Percentiles rank a stretch among this genome's conserved stretches.
Evolutionary conservation across 2,113 vertebrate genomes (phyloP).

Genomic region (Hyla sarda): DNA sequence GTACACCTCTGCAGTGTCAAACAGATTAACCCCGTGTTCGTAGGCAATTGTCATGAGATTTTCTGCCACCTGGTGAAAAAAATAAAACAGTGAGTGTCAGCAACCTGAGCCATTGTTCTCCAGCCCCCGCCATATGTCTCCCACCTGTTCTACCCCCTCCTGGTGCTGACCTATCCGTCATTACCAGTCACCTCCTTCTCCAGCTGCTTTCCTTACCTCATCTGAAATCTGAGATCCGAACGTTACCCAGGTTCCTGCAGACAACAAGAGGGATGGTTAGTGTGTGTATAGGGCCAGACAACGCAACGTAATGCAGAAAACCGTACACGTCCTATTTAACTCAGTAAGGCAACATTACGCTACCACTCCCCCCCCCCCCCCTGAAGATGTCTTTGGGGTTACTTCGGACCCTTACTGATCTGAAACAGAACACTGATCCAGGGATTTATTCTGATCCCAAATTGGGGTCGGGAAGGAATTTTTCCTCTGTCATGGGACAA

Average conservation of each 20-base stretch:
- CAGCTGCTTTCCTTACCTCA: conserved; percentile 76
- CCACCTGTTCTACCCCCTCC: not conserved
- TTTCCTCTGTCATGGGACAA: no score
- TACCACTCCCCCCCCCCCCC: no score
- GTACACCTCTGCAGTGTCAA: conserved; percentile 72
- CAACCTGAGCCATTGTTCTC: not conserved
- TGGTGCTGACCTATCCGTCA: no score
- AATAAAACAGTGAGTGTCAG: not conserved
- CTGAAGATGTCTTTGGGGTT: no score
- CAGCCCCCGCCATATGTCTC: conserved; percentile 1
- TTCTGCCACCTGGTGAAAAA: conserved; percentile 69
- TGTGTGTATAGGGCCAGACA: not conserved
- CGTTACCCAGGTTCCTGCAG: conserved; percentile 90
- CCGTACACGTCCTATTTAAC: no score
- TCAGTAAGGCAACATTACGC: no score
- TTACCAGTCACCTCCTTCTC: no score
- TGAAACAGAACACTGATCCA: no score
- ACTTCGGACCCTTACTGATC: no score
- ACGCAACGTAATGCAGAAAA: no score
- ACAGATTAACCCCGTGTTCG: conserved; percentile 75
- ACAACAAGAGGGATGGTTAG: conserved; percentile 12
- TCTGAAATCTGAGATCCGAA: conserved; percentile 93
- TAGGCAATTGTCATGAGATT: conserved; percentile 74
- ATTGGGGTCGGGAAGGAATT: no score
- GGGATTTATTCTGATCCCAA: no score